A percentile compares a stretch with the other conserved stretches of the same genome.
Conservation (phyloP, 2,113 vertebrate species). For the Sorex araneus region DNA sequence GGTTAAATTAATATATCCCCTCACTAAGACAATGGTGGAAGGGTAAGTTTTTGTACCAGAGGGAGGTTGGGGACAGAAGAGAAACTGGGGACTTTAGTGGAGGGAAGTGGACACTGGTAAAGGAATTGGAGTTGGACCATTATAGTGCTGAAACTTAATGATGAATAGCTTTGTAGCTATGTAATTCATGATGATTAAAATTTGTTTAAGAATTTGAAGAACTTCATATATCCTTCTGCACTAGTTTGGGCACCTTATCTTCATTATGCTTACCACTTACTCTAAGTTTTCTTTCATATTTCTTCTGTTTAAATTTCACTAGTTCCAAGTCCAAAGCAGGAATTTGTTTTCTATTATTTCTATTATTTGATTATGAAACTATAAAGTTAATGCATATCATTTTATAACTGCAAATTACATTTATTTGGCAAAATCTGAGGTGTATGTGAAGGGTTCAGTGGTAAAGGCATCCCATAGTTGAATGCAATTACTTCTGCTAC, state of each 20-base stretch:
- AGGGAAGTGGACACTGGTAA: no score
- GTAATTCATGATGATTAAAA: no score
- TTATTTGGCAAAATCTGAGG: not conserved
- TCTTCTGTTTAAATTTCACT: not conserved
- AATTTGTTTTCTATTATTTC: no score
- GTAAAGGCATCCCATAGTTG: not conserved
- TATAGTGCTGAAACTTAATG: no score
- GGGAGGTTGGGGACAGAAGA: no score
- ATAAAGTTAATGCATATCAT: not conserved
- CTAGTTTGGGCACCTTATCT: not conserved
- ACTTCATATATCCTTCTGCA: not conserved
- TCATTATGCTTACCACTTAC: not conserved
- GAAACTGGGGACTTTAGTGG: no score
- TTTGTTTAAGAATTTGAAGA: no score
- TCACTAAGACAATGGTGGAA: no score
- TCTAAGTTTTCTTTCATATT: not conserved
- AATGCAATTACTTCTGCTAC: not conserved
- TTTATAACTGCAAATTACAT: not conserved
- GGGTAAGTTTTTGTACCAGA: no score
- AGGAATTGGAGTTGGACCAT: no score
- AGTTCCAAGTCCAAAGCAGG: not conserved
- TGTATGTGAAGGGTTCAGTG: not conserved
- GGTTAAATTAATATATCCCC: not conserved
- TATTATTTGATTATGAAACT: slow-evolving; percentile 23
- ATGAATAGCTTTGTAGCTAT: no score